Evolutionary conservation across 2,113 vertebrate genomes (phyloP).

Genomic region (Sigmodon hispidus): DNA sequence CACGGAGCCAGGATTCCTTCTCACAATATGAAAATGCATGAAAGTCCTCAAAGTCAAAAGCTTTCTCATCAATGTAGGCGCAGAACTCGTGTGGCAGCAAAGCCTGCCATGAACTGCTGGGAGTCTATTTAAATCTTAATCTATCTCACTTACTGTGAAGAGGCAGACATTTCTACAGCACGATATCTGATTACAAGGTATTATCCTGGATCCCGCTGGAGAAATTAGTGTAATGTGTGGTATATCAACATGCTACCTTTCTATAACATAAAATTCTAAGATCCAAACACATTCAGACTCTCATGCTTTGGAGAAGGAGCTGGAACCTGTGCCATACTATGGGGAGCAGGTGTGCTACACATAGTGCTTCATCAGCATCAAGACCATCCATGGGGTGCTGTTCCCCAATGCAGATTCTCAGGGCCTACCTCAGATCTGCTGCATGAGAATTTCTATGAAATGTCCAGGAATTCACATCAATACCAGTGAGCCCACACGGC

Average conservation of each 20-base stretch:
- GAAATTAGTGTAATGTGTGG: background rate
- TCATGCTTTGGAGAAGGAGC: background rate
- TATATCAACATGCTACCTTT: background rate
- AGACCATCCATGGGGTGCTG: background rate
- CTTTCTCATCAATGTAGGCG: background rate
- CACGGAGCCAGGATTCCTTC: background rate
- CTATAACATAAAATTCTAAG: background rate
- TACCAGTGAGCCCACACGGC: background rate
- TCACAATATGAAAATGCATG: background rate
- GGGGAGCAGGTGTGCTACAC: accelerated
- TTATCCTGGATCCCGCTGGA: background rate
- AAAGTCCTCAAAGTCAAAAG: slow-evolving; percentile 57
- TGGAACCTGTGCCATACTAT: accelerated
- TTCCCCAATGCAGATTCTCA: background rate
- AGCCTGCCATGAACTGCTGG: slow-evolving; percentile 23
- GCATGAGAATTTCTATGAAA: background rate
- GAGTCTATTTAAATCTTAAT: slow-evolving; percentile 57
- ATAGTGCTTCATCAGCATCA: background rate
- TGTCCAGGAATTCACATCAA: background rate
- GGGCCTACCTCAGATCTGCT: background rate
- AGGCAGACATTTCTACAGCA: background rate
- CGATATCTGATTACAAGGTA: background rate
- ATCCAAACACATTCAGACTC: background rate
- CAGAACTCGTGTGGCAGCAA: slow-evolving; percentile 48
- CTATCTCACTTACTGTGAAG: slow-evolving; percentile 42